These are phyloP conservation scores for Cheumatopsyche charites DNA, from an alignment of 1,140 invertebrate species.

Conservation along the genomic window DNA sequence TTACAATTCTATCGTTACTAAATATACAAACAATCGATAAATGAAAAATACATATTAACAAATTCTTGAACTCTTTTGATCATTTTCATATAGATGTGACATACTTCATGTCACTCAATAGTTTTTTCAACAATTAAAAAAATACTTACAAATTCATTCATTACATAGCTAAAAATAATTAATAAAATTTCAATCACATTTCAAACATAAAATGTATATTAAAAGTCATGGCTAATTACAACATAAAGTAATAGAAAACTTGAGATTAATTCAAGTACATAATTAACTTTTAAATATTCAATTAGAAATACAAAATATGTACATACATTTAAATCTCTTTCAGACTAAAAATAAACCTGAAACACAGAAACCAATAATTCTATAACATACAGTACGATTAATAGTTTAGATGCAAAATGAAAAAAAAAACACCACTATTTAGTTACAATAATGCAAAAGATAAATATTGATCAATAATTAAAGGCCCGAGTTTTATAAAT, in stretches of 20 bases:
- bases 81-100: too few relatives aligned
- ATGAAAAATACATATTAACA: slow-evolving; percentile 8
- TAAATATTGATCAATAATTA: too few relatives aligned
- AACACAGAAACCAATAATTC: too few relatives aligned
- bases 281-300: too few relatives aligned
- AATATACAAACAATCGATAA: slow-evolving; percentile 1
- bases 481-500: too few relatives aligned
- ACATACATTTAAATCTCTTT: too few relatives aligned
- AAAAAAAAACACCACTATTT: neutral
- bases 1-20: slow-evolving; percentile 3
- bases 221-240: slow-evolving; percentile 10
- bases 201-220: slow-evolving; percentile 17
- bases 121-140: slow-evolving; percentile 1
- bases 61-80: neutral
- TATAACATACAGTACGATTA: too few relatives aligned
- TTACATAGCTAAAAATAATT: slow-evolving; percentile 2
- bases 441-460: too few relatives aligned
- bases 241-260: neutral
- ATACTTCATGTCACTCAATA: too few relatives aligned
- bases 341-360: too few relatives aligned
- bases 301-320: too few relatives aligned
- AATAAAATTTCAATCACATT: slow-evolving; percentile 21
- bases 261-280: too few relatives aligned
- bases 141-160: neutral
- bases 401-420: neutral